These are phyloP conservation scores for Paraplagusia blochii DNA, from an alignment of 2,113 vertebrate species.

Conservation along the genomic window DNA sequence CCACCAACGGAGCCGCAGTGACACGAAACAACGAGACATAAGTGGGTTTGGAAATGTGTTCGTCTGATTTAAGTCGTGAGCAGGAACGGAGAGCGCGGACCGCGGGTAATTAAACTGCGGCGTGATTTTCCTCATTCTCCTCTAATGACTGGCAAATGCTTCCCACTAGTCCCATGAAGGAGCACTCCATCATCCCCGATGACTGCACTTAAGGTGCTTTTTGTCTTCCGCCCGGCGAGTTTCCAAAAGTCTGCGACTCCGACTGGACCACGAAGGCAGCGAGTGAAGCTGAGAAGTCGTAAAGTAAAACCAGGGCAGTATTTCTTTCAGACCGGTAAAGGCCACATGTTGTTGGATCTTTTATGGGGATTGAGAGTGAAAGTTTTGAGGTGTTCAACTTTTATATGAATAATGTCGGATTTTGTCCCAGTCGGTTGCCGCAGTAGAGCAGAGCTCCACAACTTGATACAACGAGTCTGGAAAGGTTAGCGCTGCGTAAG, in stretches of 20 bases:
- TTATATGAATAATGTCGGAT: too few species aligned
- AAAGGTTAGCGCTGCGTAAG: too few species aligned
- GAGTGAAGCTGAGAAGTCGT: background rate
- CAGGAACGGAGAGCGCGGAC: slow-evolving; percentile 23
- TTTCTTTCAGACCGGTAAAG: background rate
- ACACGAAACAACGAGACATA: slow-evolving; percentile 6
- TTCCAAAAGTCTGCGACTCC: slow-evolving; percentile 28
- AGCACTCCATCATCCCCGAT: slow-evolving; percentile 50
- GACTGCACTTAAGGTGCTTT: slow-evolving; percentile 44
- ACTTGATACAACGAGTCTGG: too few species aligned
- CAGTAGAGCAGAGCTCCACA: too few species aligned
- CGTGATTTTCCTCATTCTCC: slow-evolving; percentile 51
- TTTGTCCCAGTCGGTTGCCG: too few species aligned
- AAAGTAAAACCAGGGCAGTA: slow-evolving; percentile 1
- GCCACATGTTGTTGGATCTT: background rate
- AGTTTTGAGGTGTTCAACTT: background rate
- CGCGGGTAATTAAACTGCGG: slow-evolving; percentile 53
- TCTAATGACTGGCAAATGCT: slow-evolving; percentile 66
- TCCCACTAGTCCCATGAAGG: slow-evolving; percentile 57
- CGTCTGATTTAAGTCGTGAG: slow-evolving; percentile 20
- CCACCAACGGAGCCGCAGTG: background rate
- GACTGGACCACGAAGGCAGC: slow-evolving; percentile 18
- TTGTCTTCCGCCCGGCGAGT: slow-evolving; percentile 29
- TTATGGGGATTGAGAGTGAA: background rate
- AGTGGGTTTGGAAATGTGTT: slow-evolving; percentile 22